phyloP scores from a whole-genome alignment of 2,113 vertebrate genomes.

The Zosterops japonicus region DNA sequence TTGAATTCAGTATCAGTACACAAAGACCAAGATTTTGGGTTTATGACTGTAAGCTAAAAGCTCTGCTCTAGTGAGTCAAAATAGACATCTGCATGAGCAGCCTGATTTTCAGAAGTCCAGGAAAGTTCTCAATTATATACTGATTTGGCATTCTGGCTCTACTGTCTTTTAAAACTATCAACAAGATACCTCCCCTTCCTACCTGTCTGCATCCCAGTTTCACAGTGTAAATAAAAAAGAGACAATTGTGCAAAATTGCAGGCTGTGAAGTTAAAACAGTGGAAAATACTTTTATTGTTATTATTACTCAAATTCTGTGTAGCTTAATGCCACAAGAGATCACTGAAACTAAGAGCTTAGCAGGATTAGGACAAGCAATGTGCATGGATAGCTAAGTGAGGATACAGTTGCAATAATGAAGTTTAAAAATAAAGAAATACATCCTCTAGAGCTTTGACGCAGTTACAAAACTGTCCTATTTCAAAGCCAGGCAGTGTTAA shows the following conservation, averaged over 20 bases:
- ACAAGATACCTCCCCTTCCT: background rate
- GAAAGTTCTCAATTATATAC: background rate
- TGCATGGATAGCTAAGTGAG: background rate
- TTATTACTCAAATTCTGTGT: background rate
- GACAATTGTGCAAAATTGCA: background rate
- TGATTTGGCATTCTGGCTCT: background rate
- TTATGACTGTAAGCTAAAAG: background rate
- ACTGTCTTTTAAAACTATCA: background rate
- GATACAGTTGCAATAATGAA: constrained; percentile 23
- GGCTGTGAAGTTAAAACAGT: background rate
- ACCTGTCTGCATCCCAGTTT: background rate
- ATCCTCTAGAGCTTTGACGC: constrained; percentile 31
- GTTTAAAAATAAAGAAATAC: constrained; percentile 54
- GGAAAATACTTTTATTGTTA: background rate
- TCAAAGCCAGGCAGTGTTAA: constrained; percentile 6
- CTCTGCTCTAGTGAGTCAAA: background rate
- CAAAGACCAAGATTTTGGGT: background rate
- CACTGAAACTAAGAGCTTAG: background rate
- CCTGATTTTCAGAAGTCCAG: background rate
- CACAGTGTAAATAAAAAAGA: background rate
- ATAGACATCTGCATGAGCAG: background rate
- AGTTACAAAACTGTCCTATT: constrained; percentile 20
- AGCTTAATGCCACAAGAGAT: background rate
- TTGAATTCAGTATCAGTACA: background rate
- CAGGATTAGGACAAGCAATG: background rate